Evolutionary conservation across 2,888 invertebrate genomes (phyloP).

Genomic region (Cheilosia scutellata): DNA sequence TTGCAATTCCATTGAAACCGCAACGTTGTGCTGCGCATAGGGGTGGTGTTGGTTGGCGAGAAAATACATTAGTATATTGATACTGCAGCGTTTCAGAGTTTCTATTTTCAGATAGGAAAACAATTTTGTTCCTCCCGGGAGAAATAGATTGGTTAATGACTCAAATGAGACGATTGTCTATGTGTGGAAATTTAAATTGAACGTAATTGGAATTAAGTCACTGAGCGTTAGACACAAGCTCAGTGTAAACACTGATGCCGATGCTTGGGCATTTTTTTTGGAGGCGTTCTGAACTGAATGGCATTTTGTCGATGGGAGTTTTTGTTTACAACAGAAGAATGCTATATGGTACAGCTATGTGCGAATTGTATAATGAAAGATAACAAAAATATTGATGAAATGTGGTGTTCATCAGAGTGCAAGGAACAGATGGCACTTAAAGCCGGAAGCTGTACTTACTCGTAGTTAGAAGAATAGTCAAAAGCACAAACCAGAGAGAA

Average conservation of each 20-base stretch:
- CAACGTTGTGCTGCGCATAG: conserved; percentile 32
- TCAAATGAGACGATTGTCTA: conserved; percentile 26
- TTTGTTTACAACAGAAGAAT: conserved; percentile 25
- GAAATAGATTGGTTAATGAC: conserved; percentile 62
- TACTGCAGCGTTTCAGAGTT: conserved; percentile 23
- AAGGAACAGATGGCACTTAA: not conserved
- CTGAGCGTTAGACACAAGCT: conserved; percentile 37
- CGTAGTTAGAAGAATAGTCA: not conserved
- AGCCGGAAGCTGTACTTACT: not conserved
- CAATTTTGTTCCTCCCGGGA: conserved; percentile 9
- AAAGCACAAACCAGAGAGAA: no score
- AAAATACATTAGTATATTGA: conserved; percentile 15
- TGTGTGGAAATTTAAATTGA: conserved; percentile 66
- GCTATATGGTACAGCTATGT: not conserved
- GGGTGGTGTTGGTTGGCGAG: conserved; percentile 26
- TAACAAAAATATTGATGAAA: conserved; percentile 4
- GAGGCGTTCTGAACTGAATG: conserved; percentile 1
- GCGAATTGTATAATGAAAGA: conserved; percentile 2
- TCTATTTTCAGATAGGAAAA: conserved; percentile 57
- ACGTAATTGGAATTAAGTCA: conserved; percentile 69
- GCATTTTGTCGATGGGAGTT: not conserved
- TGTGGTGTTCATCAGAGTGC: not conserved
- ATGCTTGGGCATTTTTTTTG: not conserved
- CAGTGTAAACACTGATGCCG: conserved; percentile 44
- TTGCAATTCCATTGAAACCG: conserved; percentile 61